phyloP scores from a whole-genome alignment of 2,113 vertebrate genomes.

The Lasiurus borealis region DNA sequence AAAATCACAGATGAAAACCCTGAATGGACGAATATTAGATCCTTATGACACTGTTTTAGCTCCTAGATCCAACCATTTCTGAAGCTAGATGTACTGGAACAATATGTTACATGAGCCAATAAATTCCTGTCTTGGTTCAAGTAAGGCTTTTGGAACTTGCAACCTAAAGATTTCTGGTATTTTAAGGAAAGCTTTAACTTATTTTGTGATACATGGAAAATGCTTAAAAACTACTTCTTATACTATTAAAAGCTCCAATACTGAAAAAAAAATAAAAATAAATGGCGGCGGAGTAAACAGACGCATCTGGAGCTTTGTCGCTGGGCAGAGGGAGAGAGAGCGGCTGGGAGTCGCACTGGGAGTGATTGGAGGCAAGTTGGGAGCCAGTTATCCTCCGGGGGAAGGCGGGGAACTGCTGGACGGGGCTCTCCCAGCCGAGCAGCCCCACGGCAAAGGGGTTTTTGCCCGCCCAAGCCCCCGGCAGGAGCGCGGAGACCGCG shows the following conservation, averaged over 20 bases:
- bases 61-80: neutral
- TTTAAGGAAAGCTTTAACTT: neutral
- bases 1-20: neutral
- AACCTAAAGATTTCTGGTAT: neutral
- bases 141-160: neutral
- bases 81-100: neutral
- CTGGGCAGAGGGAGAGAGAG: no score
- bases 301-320: no score
- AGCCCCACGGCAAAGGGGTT: no score
- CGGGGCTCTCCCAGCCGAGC: no score
- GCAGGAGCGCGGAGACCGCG: no score
- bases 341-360: no score
- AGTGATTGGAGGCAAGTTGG: no score
- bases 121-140: neutral
- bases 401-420: no score
- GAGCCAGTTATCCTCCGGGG: no score
- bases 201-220: neutral
- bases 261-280: no score
- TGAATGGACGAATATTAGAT: neutral
- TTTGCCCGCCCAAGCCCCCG: no score
- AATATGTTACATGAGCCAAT: neutral
- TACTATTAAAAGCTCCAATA: neutral
- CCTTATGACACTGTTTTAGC: accelerated
- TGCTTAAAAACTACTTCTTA: neutral
- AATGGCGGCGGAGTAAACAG: no score